Base-by-base conservation (phyloP, 2,888 invertebrate genomes). In the Andrena flavipes region DNA sequence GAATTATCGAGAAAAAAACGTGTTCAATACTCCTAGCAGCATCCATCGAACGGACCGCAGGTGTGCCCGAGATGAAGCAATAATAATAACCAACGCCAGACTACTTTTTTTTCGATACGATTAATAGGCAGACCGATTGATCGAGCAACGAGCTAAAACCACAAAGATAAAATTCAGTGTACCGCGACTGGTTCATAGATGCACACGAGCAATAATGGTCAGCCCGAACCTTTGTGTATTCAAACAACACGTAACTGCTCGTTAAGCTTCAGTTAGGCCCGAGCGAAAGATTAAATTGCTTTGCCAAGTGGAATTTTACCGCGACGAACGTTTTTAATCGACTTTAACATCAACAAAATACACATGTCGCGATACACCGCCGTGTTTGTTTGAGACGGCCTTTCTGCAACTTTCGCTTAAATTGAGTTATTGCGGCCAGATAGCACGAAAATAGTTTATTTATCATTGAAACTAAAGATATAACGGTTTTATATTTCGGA, bases 221-320 rank as follows among this genome's bases (percentile, higher is more conserved):
- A 56, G 29, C 60, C 4, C 16, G 2, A 42, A n/a, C 20, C n/a
- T 23, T 30, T 33, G 69, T 69, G 51, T 81, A 69, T 81, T 81
- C 72, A 76, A 76, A 76, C 65, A 82, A 81, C 76, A 63, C 51
- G 62, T 64, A 80, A 72, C 76, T 35, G 60, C 64, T 82, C 71
- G 76, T 81, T 81, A 82, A 64, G 60, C 23, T 23, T 62, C 13
- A 33, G 7, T 8, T 35, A 30, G 2, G 26, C 10, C 4, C 5
- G 23, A 48, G 10, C 33, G 51, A 81, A 82, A 60, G 51, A 51
- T 49, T 51, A 48, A 81, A 68, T 72, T 72, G 81, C 59, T 72
- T 51, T 63, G 6, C 33, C 70, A 64, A 82, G 67, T 67, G 76
- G 56, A 49, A 65, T 26, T 16, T 42, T 56, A 70, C 63, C 70